These are phyloP conservation scores for Oscheius sp. DNA, from an alignment of 2,888 invertebrate species.

Conservation along the genomic window DNA sequence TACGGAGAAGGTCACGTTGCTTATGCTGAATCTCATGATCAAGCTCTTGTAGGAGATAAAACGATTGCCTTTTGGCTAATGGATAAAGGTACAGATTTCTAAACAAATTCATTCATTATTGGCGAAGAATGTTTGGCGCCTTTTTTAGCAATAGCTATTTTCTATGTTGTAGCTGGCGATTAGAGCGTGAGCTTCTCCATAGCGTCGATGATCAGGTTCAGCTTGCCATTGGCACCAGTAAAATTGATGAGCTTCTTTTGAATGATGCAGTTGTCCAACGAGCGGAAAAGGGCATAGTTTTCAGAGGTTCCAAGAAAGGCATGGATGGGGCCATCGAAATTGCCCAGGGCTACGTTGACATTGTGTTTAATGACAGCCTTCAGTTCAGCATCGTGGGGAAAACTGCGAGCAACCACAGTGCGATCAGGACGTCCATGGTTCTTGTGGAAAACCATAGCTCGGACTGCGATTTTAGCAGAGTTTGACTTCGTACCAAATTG, in stretches of 20 bases:
- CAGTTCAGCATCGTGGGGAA: not conserved
- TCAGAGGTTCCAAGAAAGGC: slow-evolving; percentile 22
- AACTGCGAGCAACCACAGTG: not conserved
- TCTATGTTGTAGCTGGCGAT: not conserved
- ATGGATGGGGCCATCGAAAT: not conserved
- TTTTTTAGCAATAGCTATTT: not conserved
- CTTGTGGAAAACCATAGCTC: slow-evolving; percentile 8
- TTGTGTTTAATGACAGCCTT: not conserved
- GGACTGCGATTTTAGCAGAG: not conserved
- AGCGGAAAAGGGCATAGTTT: slow-evolving; percentile 1
- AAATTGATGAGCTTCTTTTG: slow-evolving; percentile 5
- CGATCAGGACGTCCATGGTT: not conserved
- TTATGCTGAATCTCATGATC: slow-evolving; percentile 97
- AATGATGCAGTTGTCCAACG: not conserved
- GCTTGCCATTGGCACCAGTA: slow-evolving; percentile 9
- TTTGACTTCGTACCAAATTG: too few relatives aligned
- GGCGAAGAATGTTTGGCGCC: too few relatives aligned
- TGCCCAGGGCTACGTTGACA: not conserved
- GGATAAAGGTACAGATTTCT: slow-evolving; percentile 71
- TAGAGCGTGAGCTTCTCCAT: slow-evolving; percentile 15
- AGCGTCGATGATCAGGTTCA: slow-evolving; percentile 14
- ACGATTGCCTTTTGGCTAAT: slow-evolving; percentile 94
- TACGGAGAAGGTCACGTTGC: slow-evolving; percentile 97
- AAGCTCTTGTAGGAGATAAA: slow-evolving; percentile 97
- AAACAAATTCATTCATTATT: too few relatives aligned